Evolutionary conservation across 2,888 invertebrate species (phyloP).

Genomic region (Tridacna gigas): DNA sequence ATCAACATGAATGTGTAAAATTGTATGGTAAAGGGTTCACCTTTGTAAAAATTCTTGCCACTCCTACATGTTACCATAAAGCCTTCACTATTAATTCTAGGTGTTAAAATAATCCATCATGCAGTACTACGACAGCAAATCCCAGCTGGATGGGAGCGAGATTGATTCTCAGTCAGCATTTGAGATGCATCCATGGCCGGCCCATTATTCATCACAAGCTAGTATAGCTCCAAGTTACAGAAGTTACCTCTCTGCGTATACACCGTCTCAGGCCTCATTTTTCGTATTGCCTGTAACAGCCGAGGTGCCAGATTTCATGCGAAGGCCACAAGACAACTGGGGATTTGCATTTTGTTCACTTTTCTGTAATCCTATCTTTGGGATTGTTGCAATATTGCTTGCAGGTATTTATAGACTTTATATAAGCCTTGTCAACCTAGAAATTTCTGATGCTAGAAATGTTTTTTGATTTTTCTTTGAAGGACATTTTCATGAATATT

Average conservation of each 20-base stretch:
- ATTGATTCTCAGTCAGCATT: conserved; percentile 73
- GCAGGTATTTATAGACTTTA: conserved; percentile 74
- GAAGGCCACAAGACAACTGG: conserved; percentile 76
- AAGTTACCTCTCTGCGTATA: conserved; percentile 78
- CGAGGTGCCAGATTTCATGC: conserved; percentile 74
- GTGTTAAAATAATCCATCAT: conserved; percentile 20
- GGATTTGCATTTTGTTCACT: conserved; percentile 78
- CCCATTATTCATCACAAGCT: conserved; percentile 76
- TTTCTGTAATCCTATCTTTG: conserved; percentile 80
- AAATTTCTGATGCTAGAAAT: too few species aligned
- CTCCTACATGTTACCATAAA: background rate
- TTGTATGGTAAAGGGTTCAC: background rate
- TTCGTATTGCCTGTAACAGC: conserved; percentile 79
- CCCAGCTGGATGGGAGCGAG: conserved; percentile 71
- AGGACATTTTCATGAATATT: too few species aligned
- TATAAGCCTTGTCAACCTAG: too few species aligned
- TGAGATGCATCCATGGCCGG: conserved; percentile 73
- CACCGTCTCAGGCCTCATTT: conserved; percentile 76
- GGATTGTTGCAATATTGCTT: conserved; percentile 76
- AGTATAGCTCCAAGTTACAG: conserved; percentile 73
- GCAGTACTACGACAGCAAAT: conserved; percentile 63
- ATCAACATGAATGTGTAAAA: too few species aligned
- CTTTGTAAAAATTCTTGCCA: background rate
- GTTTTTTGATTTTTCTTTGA: too few species aligned
- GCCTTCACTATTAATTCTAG: background rate